Conservation (phyloP, 2,888 invertebrate species). For the Eudemis profundana region DNA sequence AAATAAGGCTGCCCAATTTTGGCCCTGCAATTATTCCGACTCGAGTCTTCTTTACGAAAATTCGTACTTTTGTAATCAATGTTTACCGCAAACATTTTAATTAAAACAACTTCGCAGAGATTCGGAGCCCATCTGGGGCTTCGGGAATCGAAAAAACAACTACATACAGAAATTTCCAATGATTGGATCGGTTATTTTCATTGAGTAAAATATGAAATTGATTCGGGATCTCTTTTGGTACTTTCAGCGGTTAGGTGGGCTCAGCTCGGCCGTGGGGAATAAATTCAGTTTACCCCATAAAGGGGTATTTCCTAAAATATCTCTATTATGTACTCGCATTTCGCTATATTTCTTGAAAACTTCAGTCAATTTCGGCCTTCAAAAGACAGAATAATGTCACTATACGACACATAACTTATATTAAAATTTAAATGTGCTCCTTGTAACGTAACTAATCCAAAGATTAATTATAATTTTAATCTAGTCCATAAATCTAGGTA, state of each 20-base stretch:
- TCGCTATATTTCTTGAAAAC: too few relatives aligned
- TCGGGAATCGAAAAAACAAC: background rate
- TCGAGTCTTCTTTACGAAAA: too few relatives aligned
- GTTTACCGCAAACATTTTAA: background rate
- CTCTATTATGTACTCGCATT: too few relatives aligned
- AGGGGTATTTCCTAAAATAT: too few relatives aligned
- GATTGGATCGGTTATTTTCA: constrained; percentile 7
- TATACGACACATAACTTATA: too few relatives aligned
- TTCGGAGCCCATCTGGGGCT: background rate
- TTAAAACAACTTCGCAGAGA: constrained; percentile 1
- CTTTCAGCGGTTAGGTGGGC: background rate
- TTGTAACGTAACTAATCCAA: background rate
- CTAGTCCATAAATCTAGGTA: constrained; percentile 5
- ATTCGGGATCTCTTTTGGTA: constrained; percentile 1
- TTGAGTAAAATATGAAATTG: constrained; percentile 6
- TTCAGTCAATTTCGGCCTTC: too few relatives aligned
- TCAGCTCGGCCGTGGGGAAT: background rate
- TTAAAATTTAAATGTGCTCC: background rate
- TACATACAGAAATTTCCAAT: background rate
- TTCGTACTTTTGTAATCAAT: background rate
- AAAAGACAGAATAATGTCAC: too few relatives aligned
- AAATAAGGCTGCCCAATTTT: too few relatives aligned
- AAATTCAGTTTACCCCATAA: background rate
- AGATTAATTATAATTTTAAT: constrained; percentile 7
- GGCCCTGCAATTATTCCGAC: too few relatives aligned